These are phyloP conservation scores for Drosophila fulvimacula DNA, from an alignment of 2,888 invertebrate species.

Conservation along the genomic window DNA sequence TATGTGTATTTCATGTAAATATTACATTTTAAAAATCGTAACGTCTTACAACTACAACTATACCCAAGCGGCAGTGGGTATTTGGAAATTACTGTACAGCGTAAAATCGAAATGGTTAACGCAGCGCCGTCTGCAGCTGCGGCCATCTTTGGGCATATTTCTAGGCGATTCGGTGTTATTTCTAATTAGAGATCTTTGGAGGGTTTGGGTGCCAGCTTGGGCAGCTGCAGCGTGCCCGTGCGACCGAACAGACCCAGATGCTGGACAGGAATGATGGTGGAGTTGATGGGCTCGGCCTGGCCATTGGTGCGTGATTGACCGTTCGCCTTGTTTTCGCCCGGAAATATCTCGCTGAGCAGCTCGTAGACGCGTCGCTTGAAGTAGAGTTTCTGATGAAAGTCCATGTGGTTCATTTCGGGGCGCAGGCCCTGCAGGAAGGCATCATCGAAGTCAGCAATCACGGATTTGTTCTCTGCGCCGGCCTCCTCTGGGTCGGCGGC, in stretches of 20 bases:
- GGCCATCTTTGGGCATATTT: conserved; percentile 48
- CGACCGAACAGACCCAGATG: conserved; percentile 39
- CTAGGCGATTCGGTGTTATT: conserved; percentile 5
- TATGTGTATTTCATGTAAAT: conserved; percentile 44
- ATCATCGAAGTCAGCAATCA: conserved; percentile 69
- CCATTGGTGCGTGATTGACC: conserved; percentile 33
- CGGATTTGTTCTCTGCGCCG: conserved; percentile 9
- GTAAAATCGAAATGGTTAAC: conserved; percentile 53
- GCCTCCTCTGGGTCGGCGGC: conserved; percentile 9
- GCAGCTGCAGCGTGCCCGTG: conserved; percentile 47
- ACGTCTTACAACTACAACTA: conserved; percentile 32
- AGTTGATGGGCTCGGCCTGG: conserved; percentile 10
- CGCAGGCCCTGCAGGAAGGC: conserved; percentile 79
- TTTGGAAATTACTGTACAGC: conserved; percentile 48
- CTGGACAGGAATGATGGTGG: conserved; percentile 38
- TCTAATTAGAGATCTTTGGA: conserved; percentile 41
- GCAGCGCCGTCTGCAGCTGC: conserved; percentile 34
- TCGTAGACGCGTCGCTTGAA: conserved; percentile 82
- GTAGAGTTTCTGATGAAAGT: conserved; percentile 79
- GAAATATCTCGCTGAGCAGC: conserved; percentile 79
- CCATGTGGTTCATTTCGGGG: conserved; percentile 82
- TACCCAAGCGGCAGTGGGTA: conserved; percentile 19
- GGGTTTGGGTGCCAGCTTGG: conserved; percentile 45
- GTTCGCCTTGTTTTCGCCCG: neutral
- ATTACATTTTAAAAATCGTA: conserved; percentile 47